phyloP scores from a whole-genome alignment of 2,113 vertebrate genomes.

The Stomatorhinus ivindoensis region DNA sequence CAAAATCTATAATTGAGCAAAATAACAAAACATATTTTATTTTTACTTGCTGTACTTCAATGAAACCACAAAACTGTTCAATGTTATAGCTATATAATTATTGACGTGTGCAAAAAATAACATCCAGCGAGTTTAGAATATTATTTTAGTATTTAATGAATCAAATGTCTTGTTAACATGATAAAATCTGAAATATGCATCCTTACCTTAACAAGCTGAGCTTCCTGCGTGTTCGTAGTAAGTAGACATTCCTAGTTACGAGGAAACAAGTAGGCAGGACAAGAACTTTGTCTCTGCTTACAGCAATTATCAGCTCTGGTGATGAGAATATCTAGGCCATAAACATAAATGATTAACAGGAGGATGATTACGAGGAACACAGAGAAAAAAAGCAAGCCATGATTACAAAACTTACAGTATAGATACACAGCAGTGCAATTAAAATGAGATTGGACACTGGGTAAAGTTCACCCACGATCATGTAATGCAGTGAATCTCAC shows the following conservation, averaged over 20 bases:
- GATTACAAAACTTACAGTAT: neutral
- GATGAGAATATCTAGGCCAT: constrained; percentile 39
- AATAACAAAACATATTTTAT: neutral
- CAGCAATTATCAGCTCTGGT: constrained; percentile 25
- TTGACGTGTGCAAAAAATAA: neutral
- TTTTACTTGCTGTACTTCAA: neutral
- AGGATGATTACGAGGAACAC: neutral
- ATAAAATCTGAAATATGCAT: neutral
- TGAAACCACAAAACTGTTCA: neutral
- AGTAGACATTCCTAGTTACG: constrained; percentile 28
- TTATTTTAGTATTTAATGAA: neutral
- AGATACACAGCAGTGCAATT: neutral
- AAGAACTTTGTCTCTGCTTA: constrained; percentile 57
- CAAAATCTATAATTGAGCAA: neutral
- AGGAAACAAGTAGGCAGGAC: neutral
- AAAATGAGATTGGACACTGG: neutral
- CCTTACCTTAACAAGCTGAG: neutral
- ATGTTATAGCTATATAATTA: neutral
- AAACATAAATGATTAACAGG: constrained; percentile 69
- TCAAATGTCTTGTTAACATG: neutral
- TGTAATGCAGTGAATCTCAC: neutral
- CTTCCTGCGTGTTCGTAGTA: neutral
- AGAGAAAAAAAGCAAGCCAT: constrained; percentile 8
- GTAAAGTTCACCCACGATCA: neutral
- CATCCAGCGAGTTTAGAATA: neutral